These are phyloP conservation scores for Taxidea taxus DNA, from an alignment of 2,113 vertebrate genomes.

Conservation along the genomic window DNA sequence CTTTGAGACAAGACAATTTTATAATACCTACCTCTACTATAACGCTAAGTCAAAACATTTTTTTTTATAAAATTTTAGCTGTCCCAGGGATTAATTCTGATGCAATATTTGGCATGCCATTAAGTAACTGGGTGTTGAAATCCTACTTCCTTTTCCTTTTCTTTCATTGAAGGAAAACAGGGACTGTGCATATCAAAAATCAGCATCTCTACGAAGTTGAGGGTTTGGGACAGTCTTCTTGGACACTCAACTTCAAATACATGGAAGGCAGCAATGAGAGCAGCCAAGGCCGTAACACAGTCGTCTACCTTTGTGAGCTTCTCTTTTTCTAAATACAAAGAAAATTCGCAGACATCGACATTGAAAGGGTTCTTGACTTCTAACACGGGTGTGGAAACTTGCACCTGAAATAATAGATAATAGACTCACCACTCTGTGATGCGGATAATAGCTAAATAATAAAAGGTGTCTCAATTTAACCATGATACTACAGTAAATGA, in stretches of 20 bases:
- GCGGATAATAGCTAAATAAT: not conserved
- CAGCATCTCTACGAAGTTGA: constrained; percentile 79
- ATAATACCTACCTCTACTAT: not conserved
- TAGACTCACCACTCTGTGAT: not conserved
- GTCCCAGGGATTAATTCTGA: not conserved
- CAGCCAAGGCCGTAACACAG: constrained; percentile 74
- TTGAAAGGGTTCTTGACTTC: constrained; percentile 81
- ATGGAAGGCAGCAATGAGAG: constrained; percentile 72
- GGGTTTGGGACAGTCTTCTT: constrained; percentile 70
- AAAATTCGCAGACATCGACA: constrained; percentile 58
- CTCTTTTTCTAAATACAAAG: constrained; percentile 77
- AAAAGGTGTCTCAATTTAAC: rapidly evolving
- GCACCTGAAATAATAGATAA: constrained; percentile 69
- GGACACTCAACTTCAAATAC: constrained; percentile 74
- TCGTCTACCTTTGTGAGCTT: constrained; percentile 71
- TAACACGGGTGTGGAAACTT: constrained; percentile 72
- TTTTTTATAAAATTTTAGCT: not conserved
- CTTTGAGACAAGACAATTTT: not conserved
- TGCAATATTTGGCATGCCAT: not conserved
- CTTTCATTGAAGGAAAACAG: not conserved
- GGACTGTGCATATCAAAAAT: constrained; percentile 74
- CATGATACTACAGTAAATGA: not conserved
- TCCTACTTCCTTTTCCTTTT: constrained; percentile 36
- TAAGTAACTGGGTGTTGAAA: constrained; percentile 31
- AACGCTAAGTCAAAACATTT: not conserved